phyloP scores from a whole-genome alignment of 2,797 vertebrate genomes.

The Chelon labrosus region DNA sequence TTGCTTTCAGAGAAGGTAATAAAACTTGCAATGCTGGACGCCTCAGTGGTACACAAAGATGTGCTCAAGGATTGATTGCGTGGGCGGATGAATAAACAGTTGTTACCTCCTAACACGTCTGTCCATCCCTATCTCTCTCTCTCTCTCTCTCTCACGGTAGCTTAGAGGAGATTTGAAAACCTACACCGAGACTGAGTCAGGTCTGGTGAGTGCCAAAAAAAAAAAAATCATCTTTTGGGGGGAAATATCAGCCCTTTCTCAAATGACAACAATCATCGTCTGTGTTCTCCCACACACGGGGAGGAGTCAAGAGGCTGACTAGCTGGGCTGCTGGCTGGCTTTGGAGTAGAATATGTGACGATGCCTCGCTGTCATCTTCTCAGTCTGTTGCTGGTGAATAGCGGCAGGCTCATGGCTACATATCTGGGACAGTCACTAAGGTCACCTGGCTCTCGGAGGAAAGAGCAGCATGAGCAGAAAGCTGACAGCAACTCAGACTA shows the following conservation, averaged over 20 bases:
- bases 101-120: constrained; percentile 59
- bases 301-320: constrained; percentile 56
- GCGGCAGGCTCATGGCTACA: constrained; percentile 52
- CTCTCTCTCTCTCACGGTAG: constrained; percentile 51
- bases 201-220: constrained; percentile 48
- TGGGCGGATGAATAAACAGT: constrained; percentile 74
- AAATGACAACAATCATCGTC: constrained; percentile 64
- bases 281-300: constrained; percentile 66
- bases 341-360: constrained; percentile 48
- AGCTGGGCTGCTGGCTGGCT: constrained; percentile 46
- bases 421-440: constrained; percentile 63
- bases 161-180: constrained; percentile 59
- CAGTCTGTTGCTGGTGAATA: constrained; percentile 65
- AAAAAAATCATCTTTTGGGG: constrained; percentile 44
- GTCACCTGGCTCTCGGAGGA: constrained; percentile 61
- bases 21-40: constrained; percentile 60
- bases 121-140: constrained; percentile 52
- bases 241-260: constrained; percentile 64
- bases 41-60: constrained; percentile 61
- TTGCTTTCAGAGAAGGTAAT: constrained; percentile 65
- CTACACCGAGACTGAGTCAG: constrained; percentile 43
- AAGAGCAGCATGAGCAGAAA: constrained; percentile 52
- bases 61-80: constrained; percentile 65
- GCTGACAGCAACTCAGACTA: constrained; percentile 22
- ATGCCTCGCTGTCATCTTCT: constrained; percentile 47